Base-by-base conservation (phyloP, 1,140 invertebrate species). In the Ptiloglossa arizonensis region DNA sequence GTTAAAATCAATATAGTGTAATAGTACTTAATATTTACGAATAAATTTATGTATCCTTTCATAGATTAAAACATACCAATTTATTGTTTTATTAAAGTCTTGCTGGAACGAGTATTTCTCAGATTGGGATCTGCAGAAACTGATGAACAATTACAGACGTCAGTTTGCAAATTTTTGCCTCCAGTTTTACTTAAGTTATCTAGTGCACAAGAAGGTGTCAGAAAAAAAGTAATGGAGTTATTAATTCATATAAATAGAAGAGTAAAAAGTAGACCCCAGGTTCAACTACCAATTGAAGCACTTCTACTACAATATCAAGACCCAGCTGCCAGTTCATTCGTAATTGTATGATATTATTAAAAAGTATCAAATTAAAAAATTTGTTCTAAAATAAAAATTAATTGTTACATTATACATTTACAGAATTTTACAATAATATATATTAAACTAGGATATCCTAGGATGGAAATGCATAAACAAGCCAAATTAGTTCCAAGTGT, bases 341-440 rank as follows among this genome's bases (percentile, higher is more conserved):
- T 97, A 69, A 96, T 95, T 87, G 96, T 97, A 94, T 94, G 94
- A 94, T 60, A 67, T 59, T 41, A 62, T 32, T 68, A 29, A 4
- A 24, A 52, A 67, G 11, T 38, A 50, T 38, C 9, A 17, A 13
- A 64, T 27, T 60, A 64, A 17, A 83, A 41, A 63, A 79, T 60
- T 48, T 80, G 67, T 29, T 13, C 57, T 19, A 24, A n/a, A 22
- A 5, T 13, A 41, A 35, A 54, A 78, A 41, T 71, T 48, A 68
- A 71, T 79, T 79, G 71, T 50, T 74, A n/a, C 24, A 41, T 41
- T 54, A 32, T 74, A 38, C 74, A 80, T 87, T 94, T 95, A 32
- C 93, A 98, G 96, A 99, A 99, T 92, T 98, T 99, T 89, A 96
- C 97, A 56, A 97, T 98, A 68, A 97, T 98, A 87, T 99, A 98